Evolutionary conservation across 2,797 vertebrate genomes (phyloP).

Genomic region (Intellagama lesueurii): DNA sequence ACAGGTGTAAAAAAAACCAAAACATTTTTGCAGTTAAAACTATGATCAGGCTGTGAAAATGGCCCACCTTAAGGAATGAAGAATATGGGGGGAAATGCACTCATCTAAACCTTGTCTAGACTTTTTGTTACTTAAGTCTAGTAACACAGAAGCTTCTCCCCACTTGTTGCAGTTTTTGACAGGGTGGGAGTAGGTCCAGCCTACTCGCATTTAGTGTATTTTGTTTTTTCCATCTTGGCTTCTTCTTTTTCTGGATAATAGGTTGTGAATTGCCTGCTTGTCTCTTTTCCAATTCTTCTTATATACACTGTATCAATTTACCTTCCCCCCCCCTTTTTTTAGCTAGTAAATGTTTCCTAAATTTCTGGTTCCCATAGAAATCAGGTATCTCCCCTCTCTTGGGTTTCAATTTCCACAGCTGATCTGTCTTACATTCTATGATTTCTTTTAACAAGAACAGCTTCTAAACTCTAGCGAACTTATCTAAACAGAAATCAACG

Average conservation of each 20-base stretch:
- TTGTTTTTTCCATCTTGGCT: background rate
- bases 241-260: background rate
- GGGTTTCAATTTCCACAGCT: background rate
- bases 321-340: background rate
- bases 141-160: background rate
- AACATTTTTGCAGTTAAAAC: background rate
- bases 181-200: background rate
- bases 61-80: no score
- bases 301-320: background rate
- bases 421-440: background rate
- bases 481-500: background rate
- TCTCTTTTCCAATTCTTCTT: background rate
- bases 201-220: background rate
- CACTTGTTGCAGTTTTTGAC: background rate
- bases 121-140: background rate
- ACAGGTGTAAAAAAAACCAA: no score
- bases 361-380: background rate
- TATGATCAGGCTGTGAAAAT: background rate
- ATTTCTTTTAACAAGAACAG: background rate
- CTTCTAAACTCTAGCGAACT: background rate
- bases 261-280: background rate
- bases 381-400: background rate
- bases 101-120: background rate
- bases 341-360: background rate
- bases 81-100: background rate